Evolutionary conservation across 2,113 vertebrate species (phyloP), one percentile per base, ranked within the genome.

Genomic region (Phalacrocorax brasilianus): DNA sequence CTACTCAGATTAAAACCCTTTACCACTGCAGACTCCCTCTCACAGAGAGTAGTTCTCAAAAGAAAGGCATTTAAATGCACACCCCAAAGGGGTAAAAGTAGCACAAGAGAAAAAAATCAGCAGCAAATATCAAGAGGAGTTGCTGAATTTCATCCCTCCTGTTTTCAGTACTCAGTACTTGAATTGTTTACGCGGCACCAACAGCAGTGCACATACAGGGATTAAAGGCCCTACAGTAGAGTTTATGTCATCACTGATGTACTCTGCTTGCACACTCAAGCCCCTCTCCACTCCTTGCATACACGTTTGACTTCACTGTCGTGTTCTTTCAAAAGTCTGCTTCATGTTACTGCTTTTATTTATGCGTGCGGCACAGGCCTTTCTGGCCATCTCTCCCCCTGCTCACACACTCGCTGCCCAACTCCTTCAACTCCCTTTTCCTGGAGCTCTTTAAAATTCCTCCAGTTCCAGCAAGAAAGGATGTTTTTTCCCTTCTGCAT

Each of bases 361-460:
- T 26, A 6, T 6, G 50, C 28, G 58, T 80, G 89, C 85, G 84
- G 59, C 59, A 32, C 58, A 68, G 58, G 12, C 63, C 42, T 59
- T 52, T 44, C 56, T 58, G 27, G 47, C 45, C 20, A 2, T 35
- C 53, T 58, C 83, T 80, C 38, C 59, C 80, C 75, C 49, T 40
- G 42, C 52, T 50, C 67, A 44, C 59, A 28, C 1, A 0, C 21
- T 80, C 79, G 40, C 45, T 86, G 79, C n/a, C 79, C 85, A 84
- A 1, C 35, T 85, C 50, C 78, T 80, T 90, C n/a, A 82, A 71
- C 72, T 91, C 78, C 55, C 11, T 92, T 91, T 94, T 72, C 70
- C 62, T 62, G 65, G 9, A 93, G 75, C 79, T 92, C 50, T 83
- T 92, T 89, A 82, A 91, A 91, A 88, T 85, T 65, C 80, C 24